Conservation (phyloP, 2,113 vertebrate genomes). For the Cricetomys ansorgei region DNA sequence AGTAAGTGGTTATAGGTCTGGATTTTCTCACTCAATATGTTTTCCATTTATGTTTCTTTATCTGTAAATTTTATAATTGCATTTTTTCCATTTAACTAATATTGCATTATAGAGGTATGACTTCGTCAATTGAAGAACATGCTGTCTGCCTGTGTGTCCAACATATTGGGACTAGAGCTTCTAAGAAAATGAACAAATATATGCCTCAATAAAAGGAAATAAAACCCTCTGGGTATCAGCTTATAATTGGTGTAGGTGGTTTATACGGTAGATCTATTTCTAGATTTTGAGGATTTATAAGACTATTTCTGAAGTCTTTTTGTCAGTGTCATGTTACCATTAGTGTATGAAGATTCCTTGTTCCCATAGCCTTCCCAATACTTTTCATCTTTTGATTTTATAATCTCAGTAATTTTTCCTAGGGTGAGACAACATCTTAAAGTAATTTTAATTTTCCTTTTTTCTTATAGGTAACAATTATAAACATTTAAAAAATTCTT, state of each 20-base stretch:
- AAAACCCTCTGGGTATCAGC: neutral
- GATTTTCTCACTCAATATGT: neutral
- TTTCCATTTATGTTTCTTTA: neutral
- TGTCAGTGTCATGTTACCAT: neutral
- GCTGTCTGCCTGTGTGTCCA: neutral
- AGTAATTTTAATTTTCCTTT: neutral
- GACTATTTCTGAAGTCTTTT: neutral
- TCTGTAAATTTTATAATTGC: neutral
- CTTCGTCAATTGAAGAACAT: neutral
- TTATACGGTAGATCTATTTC: neutral
- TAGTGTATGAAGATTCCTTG: fast-evolving
- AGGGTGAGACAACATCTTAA: neutral
- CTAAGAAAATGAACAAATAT: neutral
- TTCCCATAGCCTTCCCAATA: neutral
- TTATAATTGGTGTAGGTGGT: neutral
- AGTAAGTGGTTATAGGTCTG: neutral
- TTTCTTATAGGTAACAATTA: neutral
- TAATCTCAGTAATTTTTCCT: neutral
- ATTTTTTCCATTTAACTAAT: neutral
- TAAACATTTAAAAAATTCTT: neutral
- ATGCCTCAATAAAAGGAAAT: neutral
- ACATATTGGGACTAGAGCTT: neutral
- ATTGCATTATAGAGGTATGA: neutral
- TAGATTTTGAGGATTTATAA: neutral
- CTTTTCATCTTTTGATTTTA: neutral